Evolutionary conservation across 1,140 invertebrate species (phyloP).

Genomic region (Asbolus verrucosus): DNA sequence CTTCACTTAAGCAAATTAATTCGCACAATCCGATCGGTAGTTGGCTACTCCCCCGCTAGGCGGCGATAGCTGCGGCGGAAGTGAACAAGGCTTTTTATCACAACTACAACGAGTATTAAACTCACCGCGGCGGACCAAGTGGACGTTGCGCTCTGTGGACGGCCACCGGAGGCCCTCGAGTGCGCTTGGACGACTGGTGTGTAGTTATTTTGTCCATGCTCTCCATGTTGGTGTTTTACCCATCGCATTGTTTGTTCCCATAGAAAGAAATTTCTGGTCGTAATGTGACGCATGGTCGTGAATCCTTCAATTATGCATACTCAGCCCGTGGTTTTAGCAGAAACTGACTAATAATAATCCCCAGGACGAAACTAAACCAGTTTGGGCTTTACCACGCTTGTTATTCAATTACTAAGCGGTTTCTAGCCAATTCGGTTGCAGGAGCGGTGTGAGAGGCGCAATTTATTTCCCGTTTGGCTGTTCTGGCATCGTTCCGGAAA

Average conservation of each 20-base stretch:
- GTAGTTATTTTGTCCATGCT: conserved; percentile 46
- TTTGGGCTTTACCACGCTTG: too few relatives aligned
- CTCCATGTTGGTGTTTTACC: conserved; percentile 11
- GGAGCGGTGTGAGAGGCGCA: too few relatives aligned
- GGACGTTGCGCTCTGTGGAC: background rate
- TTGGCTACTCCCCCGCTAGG: conserved; percentile 44
- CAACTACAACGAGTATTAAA: conserved; percentile 48
- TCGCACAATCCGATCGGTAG: conserved; percentile 46
- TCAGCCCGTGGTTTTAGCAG: too few relatives aligned
- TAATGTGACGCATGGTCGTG: background rate
- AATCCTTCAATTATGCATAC: too few relatives aligned
- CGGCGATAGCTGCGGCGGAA: conserved; percentile 45
- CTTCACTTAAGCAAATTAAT: conserved; percentile 49
- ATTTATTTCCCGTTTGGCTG: too few relatives aligned
- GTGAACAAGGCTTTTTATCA: conserved; percentile 54
- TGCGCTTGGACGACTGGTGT: conserved; percentile 33
- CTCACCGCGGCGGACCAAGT: conserved; percentile 30
- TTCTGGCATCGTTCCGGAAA: conserved; percentile 9
- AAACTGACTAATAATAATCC: too few relatives aligned
- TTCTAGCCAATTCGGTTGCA: too few relatives aligned
- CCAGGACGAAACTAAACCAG: too few relatives aligned
- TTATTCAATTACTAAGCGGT: too few relatives aligned
- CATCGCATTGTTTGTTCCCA: conserved; percentile 32
- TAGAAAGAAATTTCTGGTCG: background rate
- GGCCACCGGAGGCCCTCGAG: too few relatives aligned